Evolutionary conservation across 2,797 vertebrate genomes (phyloP).

Genomic region (Mastacembelus armatus): DNA sequence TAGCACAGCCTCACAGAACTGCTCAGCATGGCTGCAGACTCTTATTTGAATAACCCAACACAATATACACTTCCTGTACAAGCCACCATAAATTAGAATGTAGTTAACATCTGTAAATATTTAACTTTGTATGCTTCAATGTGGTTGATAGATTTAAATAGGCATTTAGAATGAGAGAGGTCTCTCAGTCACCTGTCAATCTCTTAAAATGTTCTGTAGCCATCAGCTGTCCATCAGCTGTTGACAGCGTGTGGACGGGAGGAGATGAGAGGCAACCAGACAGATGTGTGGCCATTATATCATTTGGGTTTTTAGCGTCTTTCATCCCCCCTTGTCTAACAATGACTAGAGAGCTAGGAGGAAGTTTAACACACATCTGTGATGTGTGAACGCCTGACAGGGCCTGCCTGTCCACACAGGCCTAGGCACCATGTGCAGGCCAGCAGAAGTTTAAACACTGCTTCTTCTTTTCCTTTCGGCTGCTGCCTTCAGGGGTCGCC

Average conservation of each 20-base stretch:
- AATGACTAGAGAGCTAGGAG: constrained; percentile 71
- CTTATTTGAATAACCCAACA: no score
- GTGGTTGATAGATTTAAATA: neutral
- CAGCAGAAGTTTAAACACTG: constrained; percentile 24
- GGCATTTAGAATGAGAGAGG: constrained; percentile 24
- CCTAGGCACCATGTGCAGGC: neutral
- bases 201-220: constrained; percentile 50
- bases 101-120: neutral
- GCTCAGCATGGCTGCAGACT: no score
- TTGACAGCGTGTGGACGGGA: constrained; percentile 64
- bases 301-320: constrained; percentile 62
- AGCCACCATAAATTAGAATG: neutral
- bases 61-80: no score
- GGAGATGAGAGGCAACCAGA: constrained; percentile 64
- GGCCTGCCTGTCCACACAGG: constrained; percentile 37
- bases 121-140: neutral
- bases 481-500: no score
- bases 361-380: constrained; percentile 75
- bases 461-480: constrained; percentile 32
- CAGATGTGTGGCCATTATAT: constrained; percentile 71
- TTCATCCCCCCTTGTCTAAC: constrained; percentile 34
- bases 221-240: constrained; percentile 60
- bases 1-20: no score
- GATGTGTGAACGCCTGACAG: constrained; percentile 75
- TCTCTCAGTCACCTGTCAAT: constrained; percentile 56